Conservation (phyloP, 2,888 invertebrate genomes). For the Entomobrya proxima region DNA sequence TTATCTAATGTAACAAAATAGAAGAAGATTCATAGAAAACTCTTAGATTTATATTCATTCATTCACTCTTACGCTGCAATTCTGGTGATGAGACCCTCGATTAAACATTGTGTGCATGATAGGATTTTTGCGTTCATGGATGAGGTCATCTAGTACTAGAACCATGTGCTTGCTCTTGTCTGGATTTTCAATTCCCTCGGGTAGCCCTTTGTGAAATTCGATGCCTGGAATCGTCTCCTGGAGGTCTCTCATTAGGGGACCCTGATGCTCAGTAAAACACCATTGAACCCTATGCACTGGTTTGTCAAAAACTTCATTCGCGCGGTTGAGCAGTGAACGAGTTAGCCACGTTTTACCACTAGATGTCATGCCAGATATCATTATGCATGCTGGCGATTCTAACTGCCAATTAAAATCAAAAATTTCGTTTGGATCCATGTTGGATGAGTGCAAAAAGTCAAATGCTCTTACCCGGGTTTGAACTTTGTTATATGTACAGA, state of each 20-base stretch:
- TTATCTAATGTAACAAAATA: no score
- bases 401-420: conserved; percentile 15
- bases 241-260: not conserved
- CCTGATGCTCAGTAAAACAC: conserved; percentile 40
- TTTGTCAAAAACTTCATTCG: conserved; percentile 23
- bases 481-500: not conserved
- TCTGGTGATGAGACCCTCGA: conserved; percentile 17
- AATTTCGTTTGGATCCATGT: conserved; percentile 14
- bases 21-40: no score
- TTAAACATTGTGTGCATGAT: conserved; percentile 27
- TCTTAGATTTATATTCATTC: not conserved
- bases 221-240: not conserved
- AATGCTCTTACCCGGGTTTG: not conserved
- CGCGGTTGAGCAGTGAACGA: not conserved
- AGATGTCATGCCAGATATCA: conserved; percentile 5
- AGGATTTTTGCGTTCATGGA: conserved; percentile 30
- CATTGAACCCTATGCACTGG: conserved; percentile 27
- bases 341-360: conserved; percentile 30
- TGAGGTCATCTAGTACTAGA: conserved; percentile 47
- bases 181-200: conserved; percentile 36
- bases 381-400: conserved; percentile 29
- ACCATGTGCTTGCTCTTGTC: conserved; percentile 16
- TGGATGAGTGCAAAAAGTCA: conserved; percentile 6
- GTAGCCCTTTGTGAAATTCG: conserved; percentile 45
- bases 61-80: conserved; percentile 16